Evolutionary conservation across 2,113 vertebrate genomes (phyloP), one percentile per base, ranked within the genome.

Genomic region (Lophura nycthemera): DNA sequence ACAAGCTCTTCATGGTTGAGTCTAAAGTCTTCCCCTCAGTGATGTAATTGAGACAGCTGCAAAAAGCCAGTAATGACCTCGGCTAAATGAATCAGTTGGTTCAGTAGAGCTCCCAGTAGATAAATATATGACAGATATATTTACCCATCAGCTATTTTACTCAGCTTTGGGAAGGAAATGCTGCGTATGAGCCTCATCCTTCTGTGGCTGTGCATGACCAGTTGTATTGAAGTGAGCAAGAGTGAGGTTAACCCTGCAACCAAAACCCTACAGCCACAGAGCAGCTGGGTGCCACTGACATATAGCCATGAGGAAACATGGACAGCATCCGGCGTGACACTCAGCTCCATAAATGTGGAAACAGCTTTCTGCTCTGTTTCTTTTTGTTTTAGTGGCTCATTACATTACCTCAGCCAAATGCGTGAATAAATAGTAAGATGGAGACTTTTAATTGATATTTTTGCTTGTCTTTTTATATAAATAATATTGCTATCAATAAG

Each of bases 11-110:
- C 66, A 24, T 14, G 71, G 36, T 40, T 56, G 60, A 72, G 78
- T 73, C 71, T 70, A 8, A 91, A 91, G 77, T 29, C 77, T 83
- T 89, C 87, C 82, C 73, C 56, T 67, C 18, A 12, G 86, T 70
- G 54, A 57, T 50, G 59, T 50, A 77, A 64, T 40, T 8, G 48
- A 60, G 42, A 84, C 93, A 95, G 90, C 77, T 94, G 86, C 24
- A 66, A 66, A 93, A 48, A 1, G 0, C 82, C 32, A 29, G 32
- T 22, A 83, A 71, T 30, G 50, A 56, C 54, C 64, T 52, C 16
- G 2, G 3, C 25, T 61, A 16, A 86, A 56, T 13, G 34, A 90
- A 27, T 47, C 47, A 21, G n/a, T 34, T 0, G 0, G 29, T 7
- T 50, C 69, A 78, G 32, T 4, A 11, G 56, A 36, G 1, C 36